phyloP scores from a whole-genome alignment of 1,140 invertebrate genomes.

The Orussus abietinus region DNA sequence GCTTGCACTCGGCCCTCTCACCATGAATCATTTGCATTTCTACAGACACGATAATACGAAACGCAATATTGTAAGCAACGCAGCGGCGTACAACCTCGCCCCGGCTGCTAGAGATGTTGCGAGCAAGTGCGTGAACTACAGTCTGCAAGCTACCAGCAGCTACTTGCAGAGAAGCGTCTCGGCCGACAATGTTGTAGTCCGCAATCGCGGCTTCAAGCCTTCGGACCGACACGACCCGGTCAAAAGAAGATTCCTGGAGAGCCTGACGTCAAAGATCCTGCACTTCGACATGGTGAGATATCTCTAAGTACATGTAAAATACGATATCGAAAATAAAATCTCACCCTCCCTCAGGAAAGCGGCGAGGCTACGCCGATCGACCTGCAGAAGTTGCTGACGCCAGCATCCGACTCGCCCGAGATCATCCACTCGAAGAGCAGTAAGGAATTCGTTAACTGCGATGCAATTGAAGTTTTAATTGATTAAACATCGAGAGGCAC shows the following conservation, averaged over 20 bases:
- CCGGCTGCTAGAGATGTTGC: constrained; percentile 36
- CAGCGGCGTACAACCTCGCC: constrained; percentile 24
- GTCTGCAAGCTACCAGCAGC: constrained; percentile 19
- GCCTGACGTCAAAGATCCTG: constrained; percentile 73
- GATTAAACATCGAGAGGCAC: constrained; percentile 1
- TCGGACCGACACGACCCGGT: constrained; percentile 76
- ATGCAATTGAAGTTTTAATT: constrained; percentile 6
- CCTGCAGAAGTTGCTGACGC: constrained; percentile 81
- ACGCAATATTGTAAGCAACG: constrained; percentile 30
- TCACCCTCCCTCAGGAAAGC: constrained; percentile 53
- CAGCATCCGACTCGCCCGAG: constrained; percentile 71
- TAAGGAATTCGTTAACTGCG: constrained; percentile 44
- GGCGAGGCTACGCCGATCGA: constrained; percentile 61
- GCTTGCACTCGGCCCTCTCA: too few relatives aligned
- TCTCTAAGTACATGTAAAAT: not conserved
- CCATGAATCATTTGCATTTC: constrained; percentile 15
- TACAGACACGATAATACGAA: constrained; percentile 26
- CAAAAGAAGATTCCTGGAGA: constrained; percentile 75
- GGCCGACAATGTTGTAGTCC: constrained; percentile 55
- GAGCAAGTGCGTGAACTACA: constrained; percentile 30
- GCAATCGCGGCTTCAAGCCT: constrained; percentile 71
- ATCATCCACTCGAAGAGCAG: constrained; percentile 64
- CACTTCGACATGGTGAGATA: constrained; percentile 72
- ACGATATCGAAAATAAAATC: too few relatives aligned
- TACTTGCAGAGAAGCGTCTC: constrained; percentile 41